Evolutionary conservation across 1,140 invertebrate species (phyloP).

Genomic region (Neuroterus valhalla): DNA sequence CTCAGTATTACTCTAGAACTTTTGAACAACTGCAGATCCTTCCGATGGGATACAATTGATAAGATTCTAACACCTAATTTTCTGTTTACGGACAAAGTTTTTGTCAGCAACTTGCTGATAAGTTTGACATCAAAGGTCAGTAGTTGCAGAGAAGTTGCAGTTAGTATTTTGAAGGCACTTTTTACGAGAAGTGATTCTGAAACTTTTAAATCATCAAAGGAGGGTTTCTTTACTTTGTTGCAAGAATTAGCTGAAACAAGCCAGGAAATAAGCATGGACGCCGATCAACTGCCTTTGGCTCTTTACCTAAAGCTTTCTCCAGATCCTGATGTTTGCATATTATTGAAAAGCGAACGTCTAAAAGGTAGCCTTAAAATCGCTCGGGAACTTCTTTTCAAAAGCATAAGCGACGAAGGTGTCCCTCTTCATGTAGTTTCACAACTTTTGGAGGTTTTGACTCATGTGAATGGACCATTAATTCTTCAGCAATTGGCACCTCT

Average conservation of each 20-base stretch:
- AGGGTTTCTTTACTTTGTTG: constrained; percentile 62
- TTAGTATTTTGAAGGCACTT: constrained; percentile 54
- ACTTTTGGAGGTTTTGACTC: constrained; percentile 72
- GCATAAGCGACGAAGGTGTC: constrained; percentile 49
- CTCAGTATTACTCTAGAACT: constrained; percentile 58
- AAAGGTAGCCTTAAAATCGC: constrained; percentile 59
- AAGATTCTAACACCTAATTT: background rate
- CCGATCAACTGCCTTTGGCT: constrained; percentile 77
- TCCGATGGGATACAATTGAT: constrained; percentile 44
- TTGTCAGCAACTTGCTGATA: constrained; percentile 67
- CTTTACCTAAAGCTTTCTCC: constrained; percentile 75
- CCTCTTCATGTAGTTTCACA: constrained; percentile 72
- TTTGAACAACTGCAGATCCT: constrained; percentile 52
- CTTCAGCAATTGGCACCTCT: constrained; percentile 64
- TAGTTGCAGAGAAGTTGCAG: constrained; percentile 54
- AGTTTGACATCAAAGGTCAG: constrained; percentile 58
- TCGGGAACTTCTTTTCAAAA: constrained; percentile 59
- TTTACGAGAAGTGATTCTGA: constrained; percentile 46
- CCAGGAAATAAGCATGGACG: constrained; percentile 79
- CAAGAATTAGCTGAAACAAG: constrained; percentile 57
- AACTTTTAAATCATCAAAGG: constrained; percentile 51
- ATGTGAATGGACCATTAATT: constrained; percentile 76
- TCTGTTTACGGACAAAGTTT: constrained; percentile 60
- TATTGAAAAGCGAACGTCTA: constrained; percentile 56
- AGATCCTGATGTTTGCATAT: constrained; percentile 66